phyloP scores from a whole-genome alignment of 1,140 invertebrate species.

The Eupeodes corollae region DNA sequence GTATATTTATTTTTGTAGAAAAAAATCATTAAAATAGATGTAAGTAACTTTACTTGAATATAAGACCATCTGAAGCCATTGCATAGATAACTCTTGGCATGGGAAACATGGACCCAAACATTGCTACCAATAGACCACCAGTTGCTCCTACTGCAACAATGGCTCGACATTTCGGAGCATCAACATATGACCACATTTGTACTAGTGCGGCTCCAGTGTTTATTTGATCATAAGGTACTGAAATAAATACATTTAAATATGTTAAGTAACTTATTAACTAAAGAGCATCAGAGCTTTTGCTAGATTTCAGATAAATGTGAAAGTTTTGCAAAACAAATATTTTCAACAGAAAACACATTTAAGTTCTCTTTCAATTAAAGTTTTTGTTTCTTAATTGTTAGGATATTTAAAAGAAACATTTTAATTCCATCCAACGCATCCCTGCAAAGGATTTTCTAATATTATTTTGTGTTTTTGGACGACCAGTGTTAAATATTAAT shows the following conservation, averaged over 20 bases:
- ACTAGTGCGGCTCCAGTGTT: slow-evolving; percentile 77
- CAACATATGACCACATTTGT: slow-evolving; percentile 81
- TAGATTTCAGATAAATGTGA: neutral
- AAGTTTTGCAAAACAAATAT: no score
- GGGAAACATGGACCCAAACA: slow-evolving; percentile 96
- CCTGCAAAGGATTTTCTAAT: no score
- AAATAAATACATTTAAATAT: neutral
- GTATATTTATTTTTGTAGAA: neutral
- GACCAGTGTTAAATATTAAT: no score
- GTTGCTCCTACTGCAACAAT: slow-evolving; percentile 82
- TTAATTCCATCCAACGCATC: no score
- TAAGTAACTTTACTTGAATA: slow-evolving; percentile 50
- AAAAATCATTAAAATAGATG: slow-evolving; percentile 15
- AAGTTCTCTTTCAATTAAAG: no score
- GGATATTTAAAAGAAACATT: no score
- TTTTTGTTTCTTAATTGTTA: no score
- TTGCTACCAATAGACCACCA: slow-evolving; percentile 80
- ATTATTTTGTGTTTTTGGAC: no score
- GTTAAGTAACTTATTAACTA: neutral
- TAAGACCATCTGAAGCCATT: slow-evolving; percentile 86
- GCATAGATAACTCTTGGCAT: slow-evolving; percentile 90
- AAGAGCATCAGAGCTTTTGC: neutral
- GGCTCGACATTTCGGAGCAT: slow-evolving; percentile 77
- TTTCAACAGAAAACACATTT: no score
- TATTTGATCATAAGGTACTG: slow-evolving; percentile 73